Evolutionary conservation across 1,140 invertebrate genomes (phyloP), one percentile per base, ranked within the genome.

Genomic region (Pogonognathellus flavescens): DNA sequence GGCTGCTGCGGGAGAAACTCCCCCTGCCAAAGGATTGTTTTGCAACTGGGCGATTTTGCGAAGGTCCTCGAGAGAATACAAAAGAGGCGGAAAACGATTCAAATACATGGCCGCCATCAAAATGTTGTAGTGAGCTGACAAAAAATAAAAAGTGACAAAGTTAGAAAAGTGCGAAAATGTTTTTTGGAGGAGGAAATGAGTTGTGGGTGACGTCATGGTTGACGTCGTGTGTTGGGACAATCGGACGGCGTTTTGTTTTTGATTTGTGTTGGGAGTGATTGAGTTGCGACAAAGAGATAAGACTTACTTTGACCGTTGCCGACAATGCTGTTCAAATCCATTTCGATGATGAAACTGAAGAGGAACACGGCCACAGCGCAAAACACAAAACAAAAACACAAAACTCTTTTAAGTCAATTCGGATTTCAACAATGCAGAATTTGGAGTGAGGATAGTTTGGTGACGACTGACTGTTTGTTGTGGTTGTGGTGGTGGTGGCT

Each of bases 1-100:
- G 0, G 81, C 8, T 4, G 53, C 25, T 41, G 53, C 22, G 18
- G 16, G 31, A 18, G 82, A 41, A 41, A 41, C 31, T 41, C 31
- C 31, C 31, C 31, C 18, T n/a, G 60, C 5, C 14, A 41, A 66
- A 22, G 25, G 66, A 22, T 83, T 62, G 55, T 49, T 60, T 20
- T 82, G 62, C 0, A 66, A 50, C 18, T 62, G n/a, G 7, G 86
- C 86, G 18, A 86, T 84, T 52, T 80, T 80, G 13, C 83, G 25
- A 0, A 86, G 60, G 22, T 86, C 86, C 14, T 86, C 86, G 3
- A 86, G 25, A 14, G 82, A 84, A 57, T 86, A 86, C n/a, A 86
- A n/a, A 0, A 85, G 18, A 0, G 84, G 84, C 20, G 84, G 84
- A 25, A 85, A 85, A 18, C 84, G 84, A 22, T 85, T 85, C 70